Base-by-base conservation (phyloP, 2,888 invertebrate genomes). In the Rhimphoctona megacephalus region DNA sequence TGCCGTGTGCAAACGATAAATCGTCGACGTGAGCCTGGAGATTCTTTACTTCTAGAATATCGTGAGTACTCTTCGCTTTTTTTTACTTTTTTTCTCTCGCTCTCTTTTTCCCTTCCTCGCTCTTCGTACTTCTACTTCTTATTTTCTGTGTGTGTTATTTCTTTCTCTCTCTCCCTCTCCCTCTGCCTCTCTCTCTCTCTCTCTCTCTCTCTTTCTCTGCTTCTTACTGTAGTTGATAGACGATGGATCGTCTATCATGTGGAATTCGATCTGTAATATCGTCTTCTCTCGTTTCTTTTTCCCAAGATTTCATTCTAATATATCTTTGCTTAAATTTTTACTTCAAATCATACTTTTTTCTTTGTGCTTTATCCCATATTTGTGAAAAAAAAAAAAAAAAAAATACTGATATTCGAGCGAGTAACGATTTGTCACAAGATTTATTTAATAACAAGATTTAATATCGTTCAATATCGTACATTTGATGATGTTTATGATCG, bases 261-360 rank as follows among this genome's bases (percentile, higher is more conserved):
- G 67, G 74, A 88, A 87, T 87, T 87, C 87, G 85, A 87, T 87
- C 85, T 80, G 80, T 83, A 87, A 87, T 85, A 83, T 83, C 83
- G 82, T 73, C 74, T 39, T n/a, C 69, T 70, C 54, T 79, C 84
- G 70, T 46, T 74, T 84, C 30, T 61, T 78, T 81, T 78, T 69
- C 54, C 61, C 66, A 74, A 79, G 70, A 79, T 79, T 86, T 79
- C 33, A 36, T 25, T 25, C 61, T 54, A 61, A 76, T 64, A 64
- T 80, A 80, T 57, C 33, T 66, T 19, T 76, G 74, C 81, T 43
- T 25, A 76, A 82, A 76, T 69, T 74, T 46, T 69, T 33, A 66
- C 67, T 54, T 57, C 57, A 46, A 76, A 76, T 74, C 54, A 81
- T 17, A 9, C 64, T 64, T 22, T 49, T 46, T 11, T 61, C 33